phyloP scores from a whole-genome alignment of 2,797 vertebrate species.

The Pelodytes ibericus region DNA sequence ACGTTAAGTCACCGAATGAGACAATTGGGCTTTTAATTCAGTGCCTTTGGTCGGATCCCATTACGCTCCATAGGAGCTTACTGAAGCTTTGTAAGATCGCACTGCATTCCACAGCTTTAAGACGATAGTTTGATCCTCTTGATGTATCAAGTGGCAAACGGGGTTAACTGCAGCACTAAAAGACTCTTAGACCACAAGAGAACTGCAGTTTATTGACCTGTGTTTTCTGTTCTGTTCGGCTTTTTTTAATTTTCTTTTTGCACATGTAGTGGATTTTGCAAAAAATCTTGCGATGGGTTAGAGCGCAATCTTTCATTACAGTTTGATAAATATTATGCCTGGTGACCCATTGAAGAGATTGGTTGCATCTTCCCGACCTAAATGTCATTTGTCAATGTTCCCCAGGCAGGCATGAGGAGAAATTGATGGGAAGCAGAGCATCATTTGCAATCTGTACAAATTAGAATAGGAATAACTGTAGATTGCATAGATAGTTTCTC shows the following conservation, averaged over 20 bases:
- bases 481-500: too few relatives aligned
- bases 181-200: background rate
- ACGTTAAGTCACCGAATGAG: conserved; percentile 31
- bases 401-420: background rate
- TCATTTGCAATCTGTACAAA: background rate
- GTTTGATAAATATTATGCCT: background rate
- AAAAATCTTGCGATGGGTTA: background rate
- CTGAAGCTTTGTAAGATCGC: conserved; percentile 28
- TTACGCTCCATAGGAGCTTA: conserved; percentile 28
- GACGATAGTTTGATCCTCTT: conserved; percentile 19
- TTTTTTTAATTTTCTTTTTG: background rate
- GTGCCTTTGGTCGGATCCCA: conserved; percentile 19
- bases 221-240: too few relatives aligned
- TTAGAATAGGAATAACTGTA: too few relatives aligned
- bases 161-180: conserved; percentile 22
- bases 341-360: background rate
- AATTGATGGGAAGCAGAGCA: background rate
- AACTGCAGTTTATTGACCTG: background rate
- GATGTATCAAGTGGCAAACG: conserved; percentile 14
- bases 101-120: conserved; percentile 16
- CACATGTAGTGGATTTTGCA: background rate
- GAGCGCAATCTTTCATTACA: background rate
- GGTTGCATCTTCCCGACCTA: background rate
- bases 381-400: background rate
- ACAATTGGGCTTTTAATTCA: conserved; percentile 37